A percentile compares a stretch with the other conserved stretches of the same genome.
phyloP scores from a whole-genome alignment of 1,140 invertebrate species.

The Trinorchestia longiramus region DNA sequence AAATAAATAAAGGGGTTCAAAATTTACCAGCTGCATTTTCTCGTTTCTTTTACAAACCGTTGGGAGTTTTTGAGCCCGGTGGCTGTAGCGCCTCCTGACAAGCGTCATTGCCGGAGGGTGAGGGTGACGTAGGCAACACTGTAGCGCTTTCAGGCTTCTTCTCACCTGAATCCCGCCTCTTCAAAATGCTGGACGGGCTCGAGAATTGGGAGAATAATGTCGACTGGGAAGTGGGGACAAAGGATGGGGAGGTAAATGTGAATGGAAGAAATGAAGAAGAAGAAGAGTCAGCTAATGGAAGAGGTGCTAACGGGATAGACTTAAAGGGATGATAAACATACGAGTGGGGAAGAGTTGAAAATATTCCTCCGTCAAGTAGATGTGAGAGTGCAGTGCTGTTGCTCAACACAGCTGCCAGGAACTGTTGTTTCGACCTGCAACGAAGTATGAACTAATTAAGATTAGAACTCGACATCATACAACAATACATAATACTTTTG shows the following conservation, averaged over 20 bases:
- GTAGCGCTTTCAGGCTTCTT: neutral
- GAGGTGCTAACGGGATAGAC: neutral
- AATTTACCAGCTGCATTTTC: neutral
- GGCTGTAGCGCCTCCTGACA: neutral
- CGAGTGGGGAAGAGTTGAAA: neutral
- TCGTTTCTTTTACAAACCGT: neutral
- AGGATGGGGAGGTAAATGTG: neutral
- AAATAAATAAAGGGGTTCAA: neutral
- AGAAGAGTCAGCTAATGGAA: neutral
- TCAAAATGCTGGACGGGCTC: neutral
- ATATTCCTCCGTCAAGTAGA: neutral
- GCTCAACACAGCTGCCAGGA: neutral
- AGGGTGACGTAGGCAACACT: neutral
- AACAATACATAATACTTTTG: no score
- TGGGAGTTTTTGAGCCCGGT: neutral
- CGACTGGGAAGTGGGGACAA: neutral
- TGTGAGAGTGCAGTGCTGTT: neutral
- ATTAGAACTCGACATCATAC: no score
- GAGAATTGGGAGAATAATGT: neutral
- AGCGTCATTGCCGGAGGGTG: neutral
- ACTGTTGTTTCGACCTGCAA: conserved; percentile 31
- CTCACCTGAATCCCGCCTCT: neutral
- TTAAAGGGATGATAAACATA: neutral
- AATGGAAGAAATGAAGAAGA: neutral
- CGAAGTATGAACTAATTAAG: neutral